phyloP scores from a whole-genome alignment of 2,113 vertebrate species.

The Lepus americanus region DNA sequence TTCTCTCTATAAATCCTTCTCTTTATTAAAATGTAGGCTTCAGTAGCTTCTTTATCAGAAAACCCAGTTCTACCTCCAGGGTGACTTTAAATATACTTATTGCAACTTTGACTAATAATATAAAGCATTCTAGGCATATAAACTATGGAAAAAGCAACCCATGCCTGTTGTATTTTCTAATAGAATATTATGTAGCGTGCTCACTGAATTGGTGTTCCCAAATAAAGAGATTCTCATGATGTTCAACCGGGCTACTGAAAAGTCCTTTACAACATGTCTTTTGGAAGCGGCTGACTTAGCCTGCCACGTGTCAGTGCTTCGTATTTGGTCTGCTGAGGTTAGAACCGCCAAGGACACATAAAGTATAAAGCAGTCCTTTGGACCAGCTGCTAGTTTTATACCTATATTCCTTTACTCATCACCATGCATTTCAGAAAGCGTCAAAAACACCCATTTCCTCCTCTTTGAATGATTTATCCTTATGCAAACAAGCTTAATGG shows the following conservation, averaged over 20 bases:
- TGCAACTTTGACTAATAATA: not conserved
- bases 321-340: not conserved
- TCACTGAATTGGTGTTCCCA: constrained; percentile 19
- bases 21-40: not conserved
- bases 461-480: not conserved
- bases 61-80: not conserved
- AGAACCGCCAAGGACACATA: not conserved
- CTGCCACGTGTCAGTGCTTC: not conserved
- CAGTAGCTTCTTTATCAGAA: not conserved
- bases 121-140: not conserved
- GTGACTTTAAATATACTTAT: not conserved
- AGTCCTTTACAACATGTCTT: not conserved
- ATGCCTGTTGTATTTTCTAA: not conserved
- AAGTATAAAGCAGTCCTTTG: too few species aligned
- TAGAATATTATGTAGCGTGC: not conserved
- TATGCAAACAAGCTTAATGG: constrained; percentile 28
- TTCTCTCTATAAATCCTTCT: not conserved
- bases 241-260: not conserved
- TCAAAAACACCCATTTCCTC: not conserved
- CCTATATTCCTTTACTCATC: not conserved
- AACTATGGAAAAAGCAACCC: not conserved
- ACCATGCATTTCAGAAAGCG: not conserved
- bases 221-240: not conserved
- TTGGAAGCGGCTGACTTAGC: not conserved
- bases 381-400: not conserved